phyloP scores from a whole-genome alignment of 2,797 vertebrate genomes.

The Botia kubotai region DNA sequence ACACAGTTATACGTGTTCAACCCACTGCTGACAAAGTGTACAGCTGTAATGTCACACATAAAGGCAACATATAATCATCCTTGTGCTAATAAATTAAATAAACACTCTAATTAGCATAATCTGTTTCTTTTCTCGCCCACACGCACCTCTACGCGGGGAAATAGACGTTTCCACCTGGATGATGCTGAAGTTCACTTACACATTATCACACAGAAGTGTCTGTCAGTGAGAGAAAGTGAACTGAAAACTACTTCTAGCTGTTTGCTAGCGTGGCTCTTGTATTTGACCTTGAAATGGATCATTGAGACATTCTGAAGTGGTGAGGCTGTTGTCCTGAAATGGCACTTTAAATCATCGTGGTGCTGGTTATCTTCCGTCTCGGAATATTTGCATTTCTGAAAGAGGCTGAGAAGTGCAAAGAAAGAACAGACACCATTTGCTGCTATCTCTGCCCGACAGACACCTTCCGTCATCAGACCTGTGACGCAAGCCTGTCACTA shows the following conservation, averaged over 20 bases:
- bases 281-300: neutral
- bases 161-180: neutral
- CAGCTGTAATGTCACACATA: constrained; percentile 53
- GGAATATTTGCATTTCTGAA: constrained; percentile 26
- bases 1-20: constrained; percentile 16
- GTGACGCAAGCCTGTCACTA: neutral
- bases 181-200: neutral
- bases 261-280: neutral
- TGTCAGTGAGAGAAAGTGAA: neutral
- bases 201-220: neutral
- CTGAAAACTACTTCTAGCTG: constrained; percentile 16
- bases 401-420: neutral
- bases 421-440: neutral
- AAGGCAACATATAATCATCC: constrained; percentile 54
- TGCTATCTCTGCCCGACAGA: constrained; percentile 27
- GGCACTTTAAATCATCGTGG: neutral
- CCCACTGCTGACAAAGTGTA: constrained; percentile 15
- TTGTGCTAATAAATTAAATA: constrained; percentile 56
- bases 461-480: neutral
- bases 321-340: neutral
- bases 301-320: neutral
- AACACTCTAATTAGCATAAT: constrained; percentile 49
- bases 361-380: neutral
- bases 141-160: neutral
- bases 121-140: constrained; percentile 18